Conservation (phyloP, 2,888 invertebrate genomes). For the Listrodromus nycthemerus region DNA sequence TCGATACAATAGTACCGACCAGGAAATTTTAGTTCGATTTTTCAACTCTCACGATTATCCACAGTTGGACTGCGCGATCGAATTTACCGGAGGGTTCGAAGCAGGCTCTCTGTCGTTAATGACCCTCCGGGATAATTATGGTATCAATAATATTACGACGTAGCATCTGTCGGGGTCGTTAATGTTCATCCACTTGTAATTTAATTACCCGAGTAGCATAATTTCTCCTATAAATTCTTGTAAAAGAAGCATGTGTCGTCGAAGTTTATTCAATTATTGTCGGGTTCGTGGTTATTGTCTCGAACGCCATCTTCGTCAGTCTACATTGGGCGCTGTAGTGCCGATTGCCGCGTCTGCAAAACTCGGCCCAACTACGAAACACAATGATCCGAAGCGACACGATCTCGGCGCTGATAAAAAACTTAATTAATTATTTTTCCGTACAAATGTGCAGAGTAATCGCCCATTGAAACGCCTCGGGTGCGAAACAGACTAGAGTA, state of each 20-base stretch:
- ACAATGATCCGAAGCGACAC: background rate
- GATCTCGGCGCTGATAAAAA: conserved; percentile 22
- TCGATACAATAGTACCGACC: conserved; percentile 4
- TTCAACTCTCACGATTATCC: background rate
- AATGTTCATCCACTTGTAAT: background rate
- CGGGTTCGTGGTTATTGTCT: background rate
- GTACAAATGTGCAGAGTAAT: conserved; percentile 26
- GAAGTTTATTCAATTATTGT: background rate
- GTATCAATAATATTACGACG: background rate
- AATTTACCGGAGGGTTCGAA: background rate
- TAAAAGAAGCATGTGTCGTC: background rate
- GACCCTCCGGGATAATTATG: background rate
- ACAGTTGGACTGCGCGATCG: background rate
- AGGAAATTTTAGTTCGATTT: background rate
- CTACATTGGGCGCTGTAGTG: background rate
- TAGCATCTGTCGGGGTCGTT: background rate
- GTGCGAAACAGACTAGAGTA: background rate
- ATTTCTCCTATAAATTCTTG: background rate
- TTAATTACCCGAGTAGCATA: background rate
- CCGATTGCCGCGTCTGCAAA: background rate
- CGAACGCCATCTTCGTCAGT: background rate
- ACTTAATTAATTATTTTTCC: conserved; percentile 4
- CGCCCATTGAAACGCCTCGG: background rate
- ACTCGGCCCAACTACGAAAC: background rate
- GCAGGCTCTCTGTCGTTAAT: background rate